A percentile compares a stretch with the other conserved stretches of the same genome.
Evolutionary conservation across 2,888 invertebrate genomes (phyloP).

Genomic region (Euplexia lucipara): DNA sequence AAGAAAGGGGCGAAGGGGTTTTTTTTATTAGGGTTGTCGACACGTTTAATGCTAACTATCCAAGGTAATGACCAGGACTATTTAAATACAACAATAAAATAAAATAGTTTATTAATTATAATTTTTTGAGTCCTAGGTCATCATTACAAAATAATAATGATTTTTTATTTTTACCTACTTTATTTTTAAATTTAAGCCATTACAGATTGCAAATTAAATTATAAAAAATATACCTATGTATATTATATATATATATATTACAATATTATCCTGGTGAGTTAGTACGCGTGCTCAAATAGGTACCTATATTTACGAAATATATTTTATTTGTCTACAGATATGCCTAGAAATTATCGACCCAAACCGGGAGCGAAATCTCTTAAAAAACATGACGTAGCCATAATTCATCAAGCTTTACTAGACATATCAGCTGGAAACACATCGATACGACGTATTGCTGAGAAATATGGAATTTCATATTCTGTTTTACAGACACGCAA

Average conservation of each 20-base stretch:
- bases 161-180: conserved; percentile 23
- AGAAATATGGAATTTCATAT: conserved; percentile 21
- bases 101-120: conserved; percentile 8
- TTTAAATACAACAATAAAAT: neutral
- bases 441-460: conserved; percentile 15
- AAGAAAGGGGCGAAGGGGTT: conserved; percentile 18
- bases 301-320: conserved; percentile 21
- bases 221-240: conserved; percentile 1
- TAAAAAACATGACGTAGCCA: conserved; percentile 16
- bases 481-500: conserved; percentile 25
- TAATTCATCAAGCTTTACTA: conserved; percentile 15
- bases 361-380: conserved; percentile 24
- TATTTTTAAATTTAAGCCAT: conserved; percentile 16
- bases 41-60: no score
- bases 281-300: conserved; percentile 17
- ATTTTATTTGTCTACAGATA: conserved; percentile 23
- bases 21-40: no score
- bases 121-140: conserved; percentile 12
- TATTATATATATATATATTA: conserved; percentile 17
- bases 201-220: conserved; percentile 14
- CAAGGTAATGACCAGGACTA: no score
- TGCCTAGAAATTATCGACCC: conserved; percentile 22
- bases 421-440: conserved; percentile 10
- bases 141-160: conserved; percentile 18
- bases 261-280: conserved; percentile 25